These are phyloP conservation scores for Microcaecilia unicolor DNA, from an alignment of 2,797 vertebrate species.

Conservation along the genomic window DNA sequence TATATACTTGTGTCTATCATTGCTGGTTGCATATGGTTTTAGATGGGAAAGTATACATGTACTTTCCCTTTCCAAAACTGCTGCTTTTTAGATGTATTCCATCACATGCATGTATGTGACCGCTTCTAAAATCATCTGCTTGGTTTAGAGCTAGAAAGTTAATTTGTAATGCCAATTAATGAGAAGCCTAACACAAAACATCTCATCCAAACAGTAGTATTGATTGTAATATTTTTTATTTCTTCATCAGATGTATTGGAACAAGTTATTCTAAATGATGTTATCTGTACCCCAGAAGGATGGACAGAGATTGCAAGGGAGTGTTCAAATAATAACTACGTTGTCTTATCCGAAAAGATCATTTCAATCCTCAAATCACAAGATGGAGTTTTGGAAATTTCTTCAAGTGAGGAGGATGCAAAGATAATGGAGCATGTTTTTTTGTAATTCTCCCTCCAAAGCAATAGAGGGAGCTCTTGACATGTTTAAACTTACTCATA, in stretches of 20 bases:
- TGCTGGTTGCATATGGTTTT: no score
- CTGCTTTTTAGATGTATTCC: no score
- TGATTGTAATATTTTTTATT: not conserved
- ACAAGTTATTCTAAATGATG: conserved; percentile 42
- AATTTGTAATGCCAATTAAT: no score
- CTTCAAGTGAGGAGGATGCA: conserved; percentile 21
- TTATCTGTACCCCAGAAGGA: conserved; percentile 26
- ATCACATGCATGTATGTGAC: no score
- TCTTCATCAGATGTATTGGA: conserved; percentile 39
- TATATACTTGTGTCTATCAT: no score
- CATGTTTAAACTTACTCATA: no score
- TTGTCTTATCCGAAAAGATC: conserved; percentile 36
- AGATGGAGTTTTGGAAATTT: conserved; percentile 37
- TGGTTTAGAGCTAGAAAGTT: no score
- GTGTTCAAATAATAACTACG: conserved; percentile 38
- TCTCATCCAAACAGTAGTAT: no score
- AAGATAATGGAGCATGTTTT: conserved; percentile 51
- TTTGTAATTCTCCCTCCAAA: conserved; percentile 35
- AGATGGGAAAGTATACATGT: no score
- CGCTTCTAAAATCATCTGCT: no score
- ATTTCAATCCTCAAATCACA: conserved; percentile 44
- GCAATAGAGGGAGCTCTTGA: conserved; percentile 47
- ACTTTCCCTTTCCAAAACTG: no score
- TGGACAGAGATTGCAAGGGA: conserved; percentile 45
- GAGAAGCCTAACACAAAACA: no score